phyloP scores from a whole-genome alignment of 1,140 invertebrate genomes.

The Rhyacophila brunnea region DNA sequence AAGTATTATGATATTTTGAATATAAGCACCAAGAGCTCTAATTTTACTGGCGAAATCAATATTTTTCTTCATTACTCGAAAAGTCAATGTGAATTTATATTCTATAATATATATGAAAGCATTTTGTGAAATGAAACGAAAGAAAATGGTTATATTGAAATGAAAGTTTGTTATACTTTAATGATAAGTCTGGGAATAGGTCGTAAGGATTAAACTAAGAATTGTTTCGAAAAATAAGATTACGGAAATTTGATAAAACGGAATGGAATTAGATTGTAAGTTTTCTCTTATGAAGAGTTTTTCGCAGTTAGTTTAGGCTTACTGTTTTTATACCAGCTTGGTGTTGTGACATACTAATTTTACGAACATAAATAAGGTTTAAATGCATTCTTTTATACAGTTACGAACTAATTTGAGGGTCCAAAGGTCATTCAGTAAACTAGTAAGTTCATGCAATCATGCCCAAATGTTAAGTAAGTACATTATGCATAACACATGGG shows the following conservation, averaged over 20 bases:
- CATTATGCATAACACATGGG: too few species aligned
- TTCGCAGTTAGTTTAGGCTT: constrained; percentile 58
- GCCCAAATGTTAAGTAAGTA: too few species aligned
- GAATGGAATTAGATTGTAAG: constrained; percentile 52
- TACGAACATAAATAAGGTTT: constrained; percentile 28
- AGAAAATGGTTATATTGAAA: constrained; percentile 24
- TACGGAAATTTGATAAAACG: constrained; percentile 39
- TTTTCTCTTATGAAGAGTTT: constrained; percentile 57
- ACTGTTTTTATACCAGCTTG: constrained; percentile 60
- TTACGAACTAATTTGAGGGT: too few species aligned
- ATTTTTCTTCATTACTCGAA: constrained; percentile 31
- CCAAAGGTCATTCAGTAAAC: too few species aligned
- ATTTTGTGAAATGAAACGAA: constrained; percentile 13
- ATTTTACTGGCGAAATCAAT: constrained; percentile 19
- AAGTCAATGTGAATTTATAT: constrained; percentile 8
- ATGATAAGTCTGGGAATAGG: constrained; percentile 27
- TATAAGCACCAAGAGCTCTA: constrained; percentile 2
- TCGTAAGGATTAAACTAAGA: constrained; percentile 27
- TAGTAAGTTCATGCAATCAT: too few species aligned
- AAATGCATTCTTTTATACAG: constrained; percentile 28
- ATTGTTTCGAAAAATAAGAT: constrained; percentile 32
- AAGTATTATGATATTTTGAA: constrained; percentile 11
- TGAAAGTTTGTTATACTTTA: constrained; percentile 30
- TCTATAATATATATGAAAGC: neutral
- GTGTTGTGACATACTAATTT: constrained; percentile 54